Evolutionary conservation across 2,888 invertebrate species (phyloP), one percentile per base, ranked within the genome.

Genomic region (Hydropsyche betteni): DNA sequence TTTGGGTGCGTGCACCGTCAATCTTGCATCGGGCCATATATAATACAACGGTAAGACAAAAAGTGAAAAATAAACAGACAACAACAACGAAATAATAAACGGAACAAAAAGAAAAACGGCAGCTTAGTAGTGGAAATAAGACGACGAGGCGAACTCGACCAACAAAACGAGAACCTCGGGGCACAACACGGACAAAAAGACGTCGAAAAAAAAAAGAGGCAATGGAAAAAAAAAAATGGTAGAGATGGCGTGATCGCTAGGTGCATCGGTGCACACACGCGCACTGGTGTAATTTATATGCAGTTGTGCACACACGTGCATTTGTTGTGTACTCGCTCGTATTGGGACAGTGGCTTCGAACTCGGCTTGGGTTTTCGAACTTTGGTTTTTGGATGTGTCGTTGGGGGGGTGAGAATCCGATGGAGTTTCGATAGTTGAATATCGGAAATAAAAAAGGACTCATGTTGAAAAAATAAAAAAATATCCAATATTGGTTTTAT

Each of bases 171-270:
- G 58, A 52, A 58, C n/a, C 6, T 58, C 7, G 53, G 14, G 33
- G 34, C 24, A 61, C 69, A 76, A 75, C 68, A 44, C 6, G 44
- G 70, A 74, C 12, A 44, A 72, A 77, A 44, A 44, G 44, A 44
- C 6, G 44, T 52, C 8, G 51, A 52, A 70, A 14, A 52, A 64
- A 75, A 74, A 72, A 75, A 78, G 75, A 76, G 69, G 68, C 64
- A 50, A 33, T 53, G 55, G 55, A 68, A 77, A 51, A 73, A 69
- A 51, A 78, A 75, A 69, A 78, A 72, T 16, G 10, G 69, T 72
- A 74, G 16, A n/a, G 74, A 76, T 76, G 77, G 77, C 76, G 76
- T 74, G 77, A 76, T 77, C 74, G 71, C 77, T 77, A 74, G 77
- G 77, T 76, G 77, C 77, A 74, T 69, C 73, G 73, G 69, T 34